Evolutionary conservation across 2,113 vertebrate species (phyloP).

Genomic region (Odocoileus hemionus): DNA sequence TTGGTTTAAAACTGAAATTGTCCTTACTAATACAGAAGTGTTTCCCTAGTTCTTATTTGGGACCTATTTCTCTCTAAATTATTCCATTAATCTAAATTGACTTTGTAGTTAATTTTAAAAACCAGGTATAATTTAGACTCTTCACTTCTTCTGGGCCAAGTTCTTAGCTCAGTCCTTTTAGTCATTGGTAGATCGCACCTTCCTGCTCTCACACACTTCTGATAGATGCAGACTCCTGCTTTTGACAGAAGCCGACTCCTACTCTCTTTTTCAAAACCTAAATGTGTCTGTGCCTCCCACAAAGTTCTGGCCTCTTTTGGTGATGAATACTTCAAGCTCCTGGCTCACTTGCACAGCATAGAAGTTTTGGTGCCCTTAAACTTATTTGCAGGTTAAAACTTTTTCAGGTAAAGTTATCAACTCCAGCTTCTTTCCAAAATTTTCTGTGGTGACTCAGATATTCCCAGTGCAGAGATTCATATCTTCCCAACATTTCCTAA

Average conservation of each 20-base stretch:
- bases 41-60: background rate
- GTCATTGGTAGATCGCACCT: background rate
- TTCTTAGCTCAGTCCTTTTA: background rate
- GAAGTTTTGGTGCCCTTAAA: background rate
- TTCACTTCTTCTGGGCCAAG: background rate
- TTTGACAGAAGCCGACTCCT: background rate
- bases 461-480: background rate
- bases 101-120: slow-evolving; percentile 23
- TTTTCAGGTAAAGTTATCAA: background rate
- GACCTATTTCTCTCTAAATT: background rate
- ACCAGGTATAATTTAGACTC: background rate
- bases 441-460: background rate
- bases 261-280: background rate
- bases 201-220: background rate
- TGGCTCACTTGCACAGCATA: background rate
- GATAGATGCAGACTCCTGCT: background rate
- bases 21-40: background rate
- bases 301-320: background rate
- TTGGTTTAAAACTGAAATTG: slow-evolving; percentile 10
- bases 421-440: background rate
- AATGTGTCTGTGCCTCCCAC: background rate
- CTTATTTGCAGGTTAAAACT: background rate
- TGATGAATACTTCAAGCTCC: background rate
- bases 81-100: background rate
- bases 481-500: background rate